Evolutionary conservation across 2,113 vertebrate species (phyloP).

Genomic region (Sus scrofa): DNA sequence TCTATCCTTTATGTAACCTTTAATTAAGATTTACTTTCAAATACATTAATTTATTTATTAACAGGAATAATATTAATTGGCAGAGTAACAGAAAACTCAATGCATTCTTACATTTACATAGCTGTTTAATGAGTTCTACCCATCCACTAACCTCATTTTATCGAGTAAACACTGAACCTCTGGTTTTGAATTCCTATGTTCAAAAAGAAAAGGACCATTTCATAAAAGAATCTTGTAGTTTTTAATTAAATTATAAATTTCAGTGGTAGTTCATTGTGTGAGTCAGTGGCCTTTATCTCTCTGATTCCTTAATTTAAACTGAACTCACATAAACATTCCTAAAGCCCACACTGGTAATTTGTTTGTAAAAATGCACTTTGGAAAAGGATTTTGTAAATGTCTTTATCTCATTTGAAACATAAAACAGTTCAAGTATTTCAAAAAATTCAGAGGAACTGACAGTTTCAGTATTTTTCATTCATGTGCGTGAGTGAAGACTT

Average conservation of each 20-base stretch:
- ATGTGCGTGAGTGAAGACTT: background rate
- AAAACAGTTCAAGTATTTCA: constrained; percentile 59
- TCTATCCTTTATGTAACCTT: background rate
- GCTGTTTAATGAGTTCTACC: background rate
- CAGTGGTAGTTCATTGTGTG: constrained; percentile 38
- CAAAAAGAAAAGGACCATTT: constrained; percentile 36
- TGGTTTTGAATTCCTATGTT: constrained; percentile 13
- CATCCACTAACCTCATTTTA: constrained; percentile 27
- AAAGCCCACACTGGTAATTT: constrained; percentile 58
- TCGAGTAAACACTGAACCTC: background rate
- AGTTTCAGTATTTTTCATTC: constrained; percentile 43
- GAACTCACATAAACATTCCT: constrained; percentile 19
- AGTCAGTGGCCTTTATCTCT: constrained; percentile 73
- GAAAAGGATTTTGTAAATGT: constrained; percentile 61
- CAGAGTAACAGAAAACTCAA: constrained; percentile 3
- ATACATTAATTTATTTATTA: background rate
- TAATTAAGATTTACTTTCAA: background rate
- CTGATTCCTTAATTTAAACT: constrained; percentile 73
- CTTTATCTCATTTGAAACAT: constrained; percentile 68
- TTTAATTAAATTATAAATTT: constrained; percentile 74
- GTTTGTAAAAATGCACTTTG: constrained; percentile 42
- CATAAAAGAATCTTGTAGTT: constrained; percentile 47
- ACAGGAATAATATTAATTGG: background rate
- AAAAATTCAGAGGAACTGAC: constrained; percentile 20
- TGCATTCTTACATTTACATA: background rate